Base-by-base conservation (phyloP, 2,113 vertebrate species). In the Grammomys surdaster region DNA sequence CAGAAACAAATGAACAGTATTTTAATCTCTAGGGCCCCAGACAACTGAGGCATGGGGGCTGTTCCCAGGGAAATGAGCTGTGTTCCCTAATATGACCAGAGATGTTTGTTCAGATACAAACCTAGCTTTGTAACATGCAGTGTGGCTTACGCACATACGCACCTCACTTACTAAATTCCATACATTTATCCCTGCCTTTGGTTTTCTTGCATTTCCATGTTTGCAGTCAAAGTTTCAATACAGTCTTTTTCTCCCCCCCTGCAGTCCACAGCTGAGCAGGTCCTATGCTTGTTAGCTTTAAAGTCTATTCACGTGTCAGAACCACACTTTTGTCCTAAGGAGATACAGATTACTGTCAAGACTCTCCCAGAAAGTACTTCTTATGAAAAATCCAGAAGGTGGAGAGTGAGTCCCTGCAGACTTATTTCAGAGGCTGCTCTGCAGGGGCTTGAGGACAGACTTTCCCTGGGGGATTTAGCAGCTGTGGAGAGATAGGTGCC, bases 171-270 rank as follows among this genome's bases (percentile, higher is more conserved):
- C 26, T 24, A 36, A 8, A 14, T 13, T 73, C 33, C 43, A 54
- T 3, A 13, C 6, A 92, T 56, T 75, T 73, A 40, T 70, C 88
- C 48, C 54, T 92, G 72, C 24, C 8, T 78, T 36, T 40, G 20
- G 31, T 73, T 90, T 94, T 73, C 51, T 69, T 75, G 43, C 26
- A 92, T 95, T 69, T 93, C 76, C 63, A 89, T 43, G 63, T 91
- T 75, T 93, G 54, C 6, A 22, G 48, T n/a, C 58, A 93, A 81
- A 78, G 46, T 86, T 90, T 95, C 87, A 80, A 3, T 31, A 67
- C 6, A 69, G 19, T 46, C 80, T 82, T 67, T 22, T 85, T 84
- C 13, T 48, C 51, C 8, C 1, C 1, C 51, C 4, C 19, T 16
- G 54, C 16, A 48, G 84, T 63, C 36, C 63, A 20, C 24, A 60